A percentile compares a stretch with the other conserved stretches of the same genome.
Evolutionary conservation across 2,888 invertebrate species (phyloP).

Genomic region (Cantharis lateralis): DNA sequence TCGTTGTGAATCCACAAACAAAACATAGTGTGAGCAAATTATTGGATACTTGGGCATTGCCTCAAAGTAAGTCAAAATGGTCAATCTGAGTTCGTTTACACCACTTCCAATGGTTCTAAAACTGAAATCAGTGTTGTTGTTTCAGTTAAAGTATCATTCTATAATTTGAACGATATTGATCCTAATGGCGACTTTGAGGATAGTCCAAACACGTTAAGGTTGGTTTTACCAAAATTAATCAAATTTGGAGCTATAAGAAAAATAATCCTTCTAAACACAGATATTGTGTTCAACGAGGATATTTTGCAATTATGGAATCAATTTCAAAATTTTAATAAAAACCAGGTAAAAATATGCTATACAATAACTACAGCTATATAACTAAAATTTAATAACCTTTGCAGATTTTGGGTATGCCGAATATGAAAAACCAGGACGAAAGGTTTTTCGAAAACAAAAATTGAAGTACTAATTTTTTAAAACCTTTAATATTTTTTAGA

Average conservation of each 20-base stretch:
- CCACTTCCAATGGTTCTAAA: neutral
- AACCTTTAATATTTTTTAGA: slow-evolving; percentile 49
- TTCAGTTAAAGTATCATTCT: neutral
- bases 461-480: too few relatives aligned
- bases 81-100: too few relatives aligned
- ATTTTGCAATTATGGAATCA: slow-evolving; percentile 79
- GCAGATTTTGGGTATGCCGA: slow-evolving; percentile 78
- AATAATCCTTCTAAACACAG: slow-evolving; percentile 84
- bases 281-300: slow-evolving; percentile 81
- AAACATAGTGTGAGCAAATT: neutral
- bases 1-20: neutral
- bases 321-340: slow-evolving; percentile 71
- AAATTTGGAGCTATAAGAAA: slow-evolving; percentile 61
- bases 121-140: neutral
- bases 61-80: neutral
- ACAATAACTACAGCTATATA: too few relatives aligned
- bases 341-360: slow-evolving; percentile 59
- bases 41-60: neutral
- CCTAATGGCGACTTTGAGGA: neutral
- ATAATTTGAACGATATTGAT: neutral
- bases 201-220: neutral
- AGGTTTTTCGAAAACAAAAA: neutral
- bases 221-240: neutral
- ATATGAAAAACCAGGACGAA: slow-evolving; percentile 66
- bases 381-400: neutral